Conservation (phyloP, 2,888 invertebrate species). For the Lochmaea crataegi region DNA sequence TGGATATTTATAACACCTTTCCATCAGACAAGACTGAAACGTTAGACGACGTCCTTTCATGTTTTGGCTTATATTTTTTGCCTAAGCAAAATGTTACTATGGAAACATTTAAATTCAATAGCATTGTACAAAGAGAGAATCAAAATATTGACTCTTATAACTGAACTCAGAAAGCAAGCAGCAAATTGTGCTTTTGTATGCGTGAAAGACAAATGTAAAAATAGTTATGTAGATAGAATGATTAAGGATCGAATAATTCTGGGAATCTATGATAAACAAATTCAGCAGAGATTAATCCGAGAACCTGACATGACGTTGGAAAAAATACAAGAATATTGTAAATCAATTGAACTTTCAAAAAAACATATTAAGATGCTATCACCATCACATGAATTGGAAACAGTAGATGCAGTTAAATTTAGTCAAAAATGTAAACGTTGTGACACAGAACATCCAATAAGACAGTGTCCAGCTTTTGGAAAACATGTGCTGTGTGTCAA, state of each 20-base stretch:
- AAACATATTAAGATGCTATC: slow-evolving; percentile 21
- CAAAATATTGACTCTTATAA: slow-evolving; percentile 25
- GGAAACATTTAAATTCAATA: slow-evolving; percentile 43
- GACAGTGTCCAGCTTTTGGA: slow-evolving; percentile 26
- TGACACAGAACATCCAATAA: slow-evolving; percentile 17
- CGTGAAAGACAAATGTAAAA: too few relatives aligned
- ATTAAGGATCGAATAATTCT: slow-evolving; percentile 23
- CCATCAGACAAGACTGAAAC: slow-evolving; percentile 9
- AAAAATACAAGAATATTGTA: slow-evolving; percentile 26
- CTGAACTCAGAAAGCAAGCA: slow-evolving; percentile 21
- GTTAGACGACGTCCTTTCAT: slow-evolving; percentile 18
- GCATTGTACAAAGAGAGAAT: slow-evolving; percentile 25
- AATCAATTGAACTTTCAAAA: slow-evolving; percentile 21
- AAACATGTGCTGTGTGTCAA: slow-evolving; percentile 24
- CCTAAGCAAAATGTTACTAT: slow-evolving; percentile 33
- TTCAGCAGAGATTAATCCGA: slow-evolving; percentile 28
- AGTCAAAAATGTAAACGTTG: slow-evolving; percentile 23
- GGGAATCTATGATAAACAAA: slow-evolving; percentile 10
- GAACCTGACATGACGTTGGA: slow-evolving; percentile 22
- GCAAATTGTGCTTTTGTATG: background rate
- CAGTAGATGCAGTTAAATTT: slow-evolving; percentile 18
- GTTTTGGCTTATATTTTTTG: slow-evolving; percentile 37
- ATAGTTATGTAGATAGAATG: too few relatives aligned
- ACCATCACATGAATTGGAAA: slow-evolving; percentile 4
- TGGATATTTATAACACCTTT: slow-evolving; percentile 37